These are phyloP conservation scores for Falco naumanni DNA, from an alignment of 2,797 vertebrate species.

Conservation along the genomic window DNA sequence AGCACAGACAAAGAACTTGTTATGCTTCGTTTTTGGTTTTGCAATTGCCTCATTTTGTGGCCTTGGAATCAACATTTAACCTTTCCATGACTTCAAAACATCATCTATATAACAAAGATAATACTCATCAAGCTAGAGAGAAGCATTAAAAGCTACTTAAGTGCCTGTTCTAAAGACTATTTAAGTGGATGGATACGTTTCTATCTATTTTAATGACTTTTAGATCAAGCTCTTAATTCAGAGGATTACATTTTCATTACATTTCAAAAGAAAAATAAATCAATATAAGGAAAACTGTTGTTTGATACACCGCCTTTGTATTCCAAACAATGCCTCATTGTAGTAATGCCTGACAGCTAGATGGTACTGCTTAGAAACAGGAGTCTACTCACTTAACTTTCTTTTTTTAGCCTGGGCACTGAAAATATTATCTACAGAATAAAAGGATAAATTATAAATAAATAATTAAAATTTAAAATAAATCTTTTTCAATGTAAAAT, in stretches of 20 bases:
- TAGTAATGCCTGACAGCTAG: not conserved
- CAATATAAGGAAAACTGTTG: not conserved
- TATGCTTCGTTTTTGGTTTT: not conserved
- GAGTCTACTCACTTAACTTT: not conserved
- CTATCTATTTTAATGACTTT: slow-evolving; percentile 16
- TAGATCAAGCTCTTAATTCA: not conserved
- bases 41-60: not conserved
- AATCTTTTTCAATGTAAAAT: not conserved
- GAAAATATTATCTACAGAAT: not conserved
- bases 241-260: not conserved
- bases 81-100: not conserved
- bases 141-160: not conserved
- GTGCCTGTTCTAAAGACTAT: not conserved
- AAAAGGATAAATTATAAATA: not conserved
- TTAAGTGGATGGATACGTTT: not conserved
- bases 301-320: not conserved
- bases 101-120: not conserved
- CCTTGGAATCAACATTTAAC: not conserved
- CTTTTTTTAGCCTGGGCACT: not conserved
- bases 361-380: not conserved
- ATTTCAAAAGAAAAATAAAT: not conserved
- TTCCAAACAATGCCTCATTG: not conserved
- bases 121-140: not conserved
- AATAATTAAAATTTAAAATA: not conserved
- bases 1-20: not conserved